These are phyloP conservation scores for Lates calcarifer DNA, from an alignment of 2,113 vertebrate genomes.

Conservation along the genomic window DNA sequence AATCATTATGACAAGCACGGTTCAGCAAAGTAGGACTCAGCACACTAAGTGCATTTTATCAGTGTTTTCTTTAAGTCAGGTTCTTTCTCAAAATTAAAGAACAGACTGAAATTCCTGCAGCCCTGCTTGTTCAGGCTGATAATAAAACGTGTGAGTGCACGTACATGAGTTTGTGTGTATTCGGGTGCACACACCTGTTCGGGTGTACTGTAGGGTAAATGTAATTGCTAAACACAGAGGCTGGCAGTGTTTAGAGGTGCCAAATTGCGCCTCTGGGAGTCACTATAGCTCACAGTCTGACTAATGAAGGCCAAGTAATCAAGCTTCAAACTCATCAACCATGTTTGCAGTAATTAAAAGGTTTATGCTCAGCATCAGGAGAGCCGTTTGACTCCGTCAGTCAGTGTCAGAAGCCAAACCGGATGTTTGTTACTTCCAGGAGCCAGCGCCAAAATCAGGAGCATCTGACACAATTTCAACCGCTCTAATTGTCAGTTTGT, in stretches of 20 bases:
- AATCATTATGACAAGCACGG: conserved; percentile 67
- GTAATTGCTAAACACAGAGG: conserved; percentile 68
- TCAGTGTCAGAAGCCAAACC: conserved; percentile 52
- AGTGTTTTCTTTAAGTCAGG: conserved; percentile 66
- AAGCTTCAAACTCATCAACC: conserved; percentile 77
- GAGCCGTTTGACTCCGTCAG: conserved; percentile 51
- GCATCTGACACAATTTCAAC: conserved; percentile 7
- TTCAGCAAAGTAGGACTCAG: conserved; percentile 45
- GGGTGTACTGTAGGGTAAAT: conserved; percentile 64
- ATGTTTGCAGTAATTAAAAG: conserved; percentile 79
- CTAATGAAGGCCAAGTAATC: conserved; percentile 81
- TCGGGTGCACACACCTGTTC: conserved; percentile 60
- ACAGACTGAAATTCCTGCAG: conserved; percentile 59
- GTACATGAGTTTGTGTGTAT: conserved; percentile 11
- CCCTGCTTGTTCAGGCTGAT: conserved; percentile 45
- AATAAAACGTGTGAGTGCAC: conserved; percentile 33
- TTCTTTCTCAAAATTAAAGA: conserved; percentile 47
- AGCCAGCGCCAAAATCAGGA: conserved; percentile 26
- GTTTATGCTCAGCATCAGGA: conserved; percentile 73
- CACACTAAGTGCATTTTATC: conserved; percentile 76
- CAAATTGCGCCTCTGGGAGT: conserved; percentile 76
- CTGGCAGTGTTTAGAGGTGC: conserved; percentile 61
- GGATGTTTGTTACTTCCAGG: conserved; percentile 34
- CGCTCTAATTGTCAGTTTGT: conserved; percentile 15
- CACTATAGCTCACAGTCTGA: conserved; percentile 76